Conservation (phyloP, 1,140 invertebrate genomes). For the Drosophila setifemur region DNA sequence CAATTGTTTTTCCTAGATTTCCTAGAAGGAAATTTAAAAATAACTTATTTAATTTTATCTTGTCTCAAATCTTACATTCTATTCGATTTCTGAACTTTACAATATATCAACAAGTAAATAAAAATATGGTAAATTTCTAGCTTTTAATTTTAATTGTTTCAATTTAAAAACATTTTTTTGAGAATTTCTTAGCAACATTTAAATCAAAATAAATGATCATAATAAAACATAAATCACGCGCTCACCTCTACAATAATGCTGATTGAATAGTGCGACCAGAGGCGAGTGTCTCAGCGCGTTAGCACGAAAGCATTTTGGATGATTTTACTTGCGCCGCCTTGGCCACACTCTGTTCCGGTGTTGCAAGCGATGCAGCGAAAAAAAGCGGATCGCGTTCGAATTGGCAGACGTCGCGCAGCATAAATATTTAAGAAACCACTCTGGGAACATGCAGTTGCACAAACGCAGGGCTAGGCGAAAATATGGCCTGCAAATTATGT, state of each 20-base stretch:
- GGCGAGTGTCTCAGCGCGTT: neutral
- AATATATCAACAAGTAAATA: too few species aligned
- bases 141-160: too few species aligned
- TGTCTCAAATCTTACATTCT: too few species aligned
- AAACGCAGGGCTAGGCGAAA: constrained; percentile 68
- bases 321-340: neutral
- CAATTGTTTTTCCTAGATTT: too few species aligned
- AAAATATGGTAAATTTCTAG: too few species aligned
- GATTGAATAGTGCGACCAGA: too few species aligned
- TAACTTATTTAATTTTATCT: neutral
- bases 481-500: constrained; percentile 74
- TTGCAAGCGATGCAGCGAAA: constrained; percentile 19
- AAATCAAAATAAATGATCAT: neutral
- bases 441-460: constrained; percentile 61
- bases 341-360: neutral
- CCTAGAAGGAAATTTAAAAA: too few species aligned
- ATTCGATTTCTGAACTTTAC: too few species aligned
- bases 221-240: neutral
- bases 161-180: too few species aligned
- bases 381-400: constrained; percentile 36
- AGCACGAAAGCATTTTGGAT: neutral
- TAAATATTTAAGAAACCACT: constrained; percentile 47
- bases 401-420: constrained; percentile 14
- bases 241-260: neutral
- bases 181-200: too few species aligned